Evolutionary conservation across 2,888 invertebrate genomes (phyloP), one percentile per base, ranked within the genome.

Genomic region (Idaea straminata): DNA sequence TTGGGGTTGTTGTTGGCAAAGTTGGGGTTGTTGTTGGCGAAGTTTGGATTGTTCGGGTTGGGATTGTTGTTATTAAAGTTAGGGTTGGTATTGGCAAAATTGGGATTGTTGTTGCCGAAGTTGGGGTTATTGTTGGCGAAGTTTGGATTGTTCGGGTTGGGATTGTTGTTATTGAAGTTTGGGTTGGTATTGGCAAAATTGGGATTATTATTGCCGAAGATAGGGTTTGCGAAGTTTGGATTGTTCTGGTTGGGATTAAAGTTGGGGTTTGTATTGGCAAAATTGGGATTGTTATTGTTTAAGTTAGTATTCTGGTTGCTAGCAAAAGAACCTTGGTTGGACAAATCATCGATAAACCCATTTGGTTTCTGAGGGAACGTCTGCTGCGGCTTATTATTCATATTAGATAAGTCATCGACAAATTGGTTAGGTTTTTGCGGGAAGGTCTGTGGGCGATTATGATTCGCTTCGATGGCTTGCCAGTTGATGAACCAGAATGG

Each of bases 401-500:
- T 68, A 35, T 59, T 64, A 6, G 64, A 57, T 6, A 66, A 35
- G 7, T 74, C 60, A 57, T 83, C 82, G 0, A 77, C 66, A 62
- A 92, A 92, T 0, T 68, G 57, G 62, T 80, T 91, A 0, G 88
- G 88, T 65, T 77, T 84, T 59, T 84, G 88, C 0, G 85, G 85
- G 69, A 81, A 91, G 0, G 86, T 86, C 63, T 90, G 89, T 1
- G 91, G 91, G 0, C 88, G 86, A 16, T 87, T 75, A 15, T 94
- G 89, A 7, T 94, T 88, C 0, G 89, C 93, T 79, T 96, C 95
- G 10, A 95, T 92, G 0, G 94, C 94, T 74, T 95, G 92, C 83
- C 95, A 95, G 81, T 96, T 96, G 63, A 96, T 80, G 68, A 94
- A 93, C 96, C 96, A 96, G 84, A 95, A 96, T 0, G 96, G 96